Conservation (phyloP, 2,797 vertebrate species). For the Iguana delicatissima region DNA sequence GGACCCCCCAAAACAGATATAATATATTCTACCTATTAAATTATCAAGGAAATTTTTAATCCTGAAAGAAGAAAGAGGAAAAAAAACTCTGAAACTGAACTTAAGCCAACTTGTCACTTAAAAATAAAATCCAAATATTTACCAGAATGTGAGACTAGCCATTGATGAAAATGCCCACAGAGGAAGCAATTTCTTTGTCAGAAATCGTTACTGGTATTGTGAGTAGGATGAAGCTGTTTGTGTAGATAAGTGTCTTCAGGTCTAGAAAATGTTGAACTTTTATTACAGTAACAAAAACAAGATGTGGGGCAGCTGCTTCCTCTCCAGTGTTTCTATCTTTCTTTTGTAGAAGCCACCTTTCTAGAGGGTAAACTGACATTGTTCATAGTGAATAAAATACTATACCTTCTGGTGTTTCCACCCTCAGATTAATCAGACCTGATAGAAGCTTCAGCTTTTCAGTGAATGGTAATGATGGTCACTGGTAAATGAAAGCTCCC, state of each 20-base stretch:
- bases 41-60: neutral
- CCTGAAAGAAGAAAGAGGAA: neutral
- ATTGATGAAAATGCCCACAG: neutral
- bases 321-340: neutral
- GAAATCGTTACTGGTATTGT: neutral
- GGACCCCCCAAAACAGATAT: neutral
- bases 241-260: neutral
- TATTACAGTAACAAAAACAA: neutral
- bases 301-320: neutral
- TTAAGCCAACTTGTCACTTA: neutral
- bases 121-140: constrained; percentile 14
- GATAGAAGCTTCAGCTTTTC: too few species aligned
- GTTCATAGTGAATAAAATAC: neutral
- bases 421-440: too few species aligned
- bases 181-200: neutral
- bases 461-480: neutral
- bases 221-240: neutral
- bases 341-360: neutral
- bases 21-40: neutral
- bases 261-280: neutral
- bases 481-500: neutral
- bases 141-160: neutral
- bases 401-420: too few species aligned
- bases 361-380: neutral
- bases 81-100: neutral